Percentiles rank a stretch among this genome's conserved stretches.
Evolutionary conservation across 1,140 invertebrate species (phyloP).

Genomic region (Caenorhabditis elegans): WBcel235 BX284606.5:5317501-5318000

Average conservation of each 20-base stretch:
- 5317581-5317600: background rate
- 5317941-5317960: no score
- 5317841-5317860: no score
- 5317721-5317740: background rate
- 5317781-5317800: slow-evolving; percentile 32
- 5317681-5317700: background rate
- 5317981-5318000: slow-evolving; percentile 15
- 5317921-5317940: no score
- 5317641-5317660: slow-evolving; percentile 8
- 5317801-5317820: slow-evolving; percentile 24
- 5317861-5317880: no score
- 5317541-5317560: no score
- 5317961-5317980: background rate
- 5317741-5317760: background rate
- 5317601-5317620: background rate
- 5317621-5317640: no score
- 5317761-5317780: slow-evolving; percentile 1
- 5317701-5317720: background rate
- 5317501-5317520: no score
- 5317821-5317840: background rate
- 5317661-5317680: slow-evolving; percentile 3
- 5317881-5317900: no score
- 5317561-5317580: background rate
- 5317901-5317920: no score
- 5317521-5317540: no score